Base-by-base conservation (phyloP, 2,797 vertebrate genomes). In the Rachycentron canadum region DNA sequence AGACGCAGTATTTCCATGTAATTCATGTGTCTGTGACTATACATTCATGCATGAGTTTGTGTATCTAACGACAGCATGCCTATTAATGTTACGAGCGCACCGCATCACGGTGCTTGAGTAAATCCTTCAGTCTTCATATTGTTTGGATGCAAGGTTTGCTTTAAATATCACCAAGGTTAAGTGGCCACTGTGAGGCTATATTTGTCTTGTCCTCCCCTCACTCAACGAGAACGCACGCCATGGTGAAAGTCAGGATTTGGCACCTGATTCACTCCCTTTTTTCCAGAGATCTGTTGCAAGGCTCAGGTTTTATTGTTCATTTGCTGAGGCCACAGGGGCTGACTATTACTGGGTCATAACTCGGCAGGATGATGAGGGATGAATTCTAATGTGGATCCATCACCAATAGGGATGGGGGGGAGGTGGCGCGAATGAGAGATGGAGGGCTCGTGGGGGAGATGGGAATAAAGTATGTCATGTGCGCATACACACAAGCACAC, bases 281-380 rank as follows among this genome's bases (percentile, higher is more conserved):
- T 85, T 87, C 62, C 87, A 85, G 28, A 85, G 84, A 91, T 90
- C 85, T 87, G 87, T 90, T 82, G 85, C 87, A 92, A 89, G 90
- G 79, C 80, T 85, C 78, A 78, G 87, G 89, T 87, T 94, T 93
- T 94, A 93, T 92, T 94, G 90, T 93, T 94, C 91, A 92, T 94
- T 92, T 93, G 89, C 86, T 72, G 86, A 92, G 88, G 89, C 89
- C 91, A 92, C 87, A 89, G 91, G 87, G 85, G 83, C 90, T 76
- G 92, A 92, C 88, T 90, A 93, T 95, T 95, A 94, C 90, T 90
- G 86, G 91, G 91, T 93, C 92, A 93, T 94, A 93, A 93, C 92
- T 92, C 84, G 82, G 87, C 84, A 70, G 86, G 87, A 90, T 92
- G 92, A 93, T 93, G 89, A 91, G 93, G 85, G 87, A 88, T 91